Evolutionary conservation across 1,140 invertebrate species (phyloP), one percentile per base, ranked within the genome.

Genomic region (Mylabris phalerata): DNA sequence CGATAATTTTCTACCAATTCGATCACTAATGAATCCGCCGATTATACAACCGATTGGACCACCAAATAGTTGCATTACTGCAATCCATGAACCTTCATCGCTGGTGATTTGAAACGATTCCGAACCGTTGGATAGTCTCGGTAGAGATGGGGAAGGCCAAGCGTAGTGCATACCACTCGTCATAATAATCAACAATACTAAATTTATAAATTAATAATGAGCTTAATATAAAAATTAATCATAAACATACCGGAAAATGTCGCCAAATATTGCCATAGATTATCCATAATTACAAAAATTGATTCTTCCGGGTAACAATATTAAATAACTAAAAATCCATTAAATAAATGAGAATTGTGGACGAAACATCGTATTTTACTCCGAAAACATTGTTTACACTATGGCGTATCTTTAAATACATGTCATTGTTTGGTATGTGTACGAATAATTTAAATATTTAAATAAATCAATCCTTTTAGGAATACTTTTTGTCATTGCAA

Each of bases 41-140:
- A 80, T 76, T 3, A 80, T 70, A 0, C 82, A 82, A 2, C 81
- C 80, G 0, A 75, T 60, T 50, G 84, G 75, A 1, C 79, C 82
- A 0, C 83, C 81, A n/a, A 86, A 65, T 1, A 80, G 78, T 40
- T 80, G 69, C 3, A 85, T 59, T 0, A 82, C 80, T 3, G 79
- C 76, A 9, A 85, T 73, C 84, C 82, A 86, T 0, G 82, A 80
- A 9, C 71, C 64, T 67, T 71, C 46, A 0, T 75, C 70, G 6
- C 54, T 42, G 0, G 61, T 67, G 3, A 57, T 41, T 41, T 32
- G 27, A 4, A 48, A n/a, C 10, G 58, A 48, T 11, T 75, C 40
- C 64, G 65, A 72, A 7, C 48, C 9, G 64, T 57, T 10, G 71
- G 43, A 46, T 45, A 63, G 48, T 54, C 60, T 49, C 6, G 56